Evolutionary conservation across 2,113 vertebrate genomes (phyloP).

Genomic region (Aldabrachelys gigantea): DNA sequence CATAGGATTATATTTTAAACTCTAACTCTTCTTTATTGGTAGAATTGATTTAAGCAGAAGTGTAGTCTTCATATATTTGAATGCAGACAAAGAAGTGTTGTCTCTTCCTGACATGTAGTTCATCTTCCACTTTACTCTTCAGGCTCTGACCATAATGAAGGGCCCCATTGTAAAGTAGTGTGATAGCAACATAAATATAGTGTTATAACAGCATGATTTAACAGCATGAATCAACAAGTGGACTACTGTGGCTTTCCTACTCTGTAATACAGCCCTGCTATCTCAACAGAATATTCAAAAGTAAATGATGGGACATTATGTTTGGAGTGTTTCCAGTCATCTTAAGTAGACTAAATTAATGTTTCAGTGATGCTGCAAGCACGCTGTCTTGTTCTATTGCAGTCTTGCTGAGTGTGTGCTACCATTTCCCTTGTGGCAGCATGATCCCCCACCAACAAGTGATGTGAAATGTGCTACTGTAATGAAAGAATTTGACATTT

Average conservation of each 20-base stretch:
- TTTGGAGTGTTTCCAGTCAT: constrained; percentile 53
- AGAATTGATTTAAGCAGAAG: not conserved
- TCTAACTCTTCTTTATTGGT: not conserved
- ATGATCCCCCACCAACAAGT: not conserved
- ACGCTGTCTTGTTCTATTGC: not conserved
- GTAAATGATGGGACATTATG: constrained; percentile 48
- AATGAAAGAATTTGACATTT: constrained; percentile 5
- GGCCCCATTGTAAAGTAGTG: constrained; percentile 31
- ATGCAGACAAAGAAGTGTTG: constrained; percentile 4
- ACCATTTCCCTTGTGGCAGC: not conserved
- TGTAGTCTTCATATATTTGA: constrained; percentile 14
- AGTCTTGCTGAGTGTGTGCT: constrained; percentile 6
- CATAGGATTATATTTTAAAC: not conserved
- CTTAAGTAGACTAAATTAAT: constrained; percentile 15
- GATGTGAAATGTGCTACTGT: not conserved
- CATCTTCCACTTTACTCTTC: constrained; percentile 18
- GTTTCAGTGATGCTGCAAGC: constrained; percentile 25
- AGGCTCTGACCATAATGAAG: constrained; percentile 38
- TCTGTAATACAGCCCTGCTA: constrained; percentile 29
- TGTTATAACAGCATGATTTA: constrained; percentile 65
- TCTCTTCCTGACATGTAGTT: constrained; percentile 24
- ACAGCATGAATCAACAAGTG: constrained; percentile 60
- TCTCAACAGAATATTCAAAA: constrained; percentile 43
- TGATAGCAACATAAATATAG: constrained; percentile 50
- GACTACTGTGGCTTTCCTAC: constrained; percentile 43